phyloP scores from a whole-genome alignment of 1,140 invertebrate genomes.

The Rhopalosiphum maidis region DNA sequence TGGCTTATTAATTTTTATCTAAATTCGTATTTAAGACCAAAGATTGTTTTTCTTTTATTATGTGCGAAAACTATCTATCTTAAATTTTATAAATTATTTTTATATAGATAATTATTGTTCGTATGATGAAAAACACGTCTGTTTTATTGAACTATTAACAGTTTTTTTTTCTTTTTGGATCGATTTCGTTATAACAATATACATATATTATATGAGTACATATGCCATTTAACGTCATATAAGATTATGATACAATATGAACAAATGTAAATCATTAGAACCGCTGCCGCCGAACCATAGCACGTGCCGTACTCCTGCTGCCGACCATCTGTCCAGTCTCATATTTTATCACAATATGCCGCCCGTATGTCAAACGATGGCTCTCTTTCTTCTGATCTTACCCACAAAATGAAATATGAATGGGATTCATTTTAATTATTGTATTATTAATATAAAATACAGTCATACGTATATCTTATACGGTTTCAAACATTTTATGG shows the following conservation, averaged over 20 bases:
- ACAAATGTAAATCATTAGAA: constrained; percentile 36
- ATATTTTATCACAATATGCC: constrained; percentile 47
- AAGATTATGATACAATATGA: constrained; percentile 46
- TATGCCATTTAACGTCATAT: constrained; percentile 43
- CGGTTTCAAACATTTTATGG: background rate
- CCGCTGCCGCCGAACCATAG: background rate
- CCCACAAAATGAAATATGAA: background rate
- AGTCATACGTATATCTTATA: background rate
- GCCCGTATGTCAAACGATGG: constrained; percentile 49
- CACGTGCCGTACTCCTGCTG: constrained; percentile 52
- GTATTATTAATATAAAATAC: constrained; percentile 5
- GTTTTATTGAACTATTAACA: background rate
- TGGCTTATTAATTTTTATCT: background rate
- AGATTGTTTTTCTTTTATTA: background rate
- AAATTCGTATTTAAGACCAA: background rate
- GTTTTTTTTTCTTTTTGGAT: background rate
- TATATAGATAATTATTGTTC: background rate
- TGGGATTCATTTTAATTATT: background rate
- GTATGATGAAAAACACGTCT: background rate
- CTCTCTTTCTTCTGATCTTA: background rate
- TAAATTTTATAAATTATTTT: background rate
- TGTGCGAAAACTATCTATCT: background rate
- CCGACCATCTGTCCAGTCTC: constrained; percentile 46
- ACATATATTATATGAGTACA: background rate
- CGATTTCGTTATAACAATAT: constrained; percentile 3